Percentiles rank a stretch among this genome's conserved stretches.
phyloP scores from a whole-genome alignment of 2,113 vertebrate genomes.

The Lycaon pictus region DNA sequence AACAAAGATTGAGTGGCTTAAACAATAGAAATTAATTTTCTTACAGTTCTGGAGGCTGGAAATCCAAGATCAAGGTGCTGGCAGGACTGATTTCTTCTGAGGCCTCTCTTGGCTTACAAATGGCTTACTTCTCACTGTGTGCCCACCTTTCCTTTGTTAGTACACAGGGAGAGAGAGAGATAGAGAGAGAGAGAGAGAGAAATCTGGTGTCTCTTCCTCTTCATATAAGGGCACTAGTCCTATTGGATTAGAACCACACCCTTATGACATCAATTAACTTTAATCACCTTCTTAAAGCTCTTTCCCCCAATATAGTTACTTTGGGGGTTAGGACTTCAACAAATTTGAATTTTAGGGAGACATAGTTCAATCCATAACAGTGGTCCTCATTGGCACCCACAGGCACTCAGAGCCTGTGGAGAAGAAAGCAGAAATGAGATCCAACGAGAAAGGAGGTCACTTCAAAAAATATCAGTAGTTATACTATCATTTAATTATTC shows the following conservation, averaged over 20 bases:
- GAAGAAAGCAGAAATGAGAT: background rate
- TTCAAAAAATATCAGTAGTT: background rate
- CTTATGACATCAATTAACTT: background rate
- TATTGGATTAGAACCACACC: background rate
- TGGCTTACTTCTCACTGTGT: background rate
- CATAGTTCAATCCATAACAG: background rate
- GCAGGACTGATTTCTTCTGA: background rate
- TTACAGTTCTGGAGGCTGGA: background rate
- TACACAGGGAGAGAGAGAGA: fast-evolving
- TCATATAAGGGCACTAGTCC: background rate
- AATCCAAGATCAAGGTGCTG: background rate
- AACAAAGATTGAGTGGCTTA: background rate
- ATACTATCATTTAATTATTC: no score
- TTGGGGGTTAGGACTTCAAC: background rate
- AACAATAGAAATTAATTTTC: background rate
- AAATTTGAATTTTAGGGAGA: background rate
- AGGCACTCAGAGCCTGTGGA: background rate
- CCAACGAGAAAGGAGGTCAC: background rate
- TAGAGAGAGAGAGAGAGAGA: background rate
- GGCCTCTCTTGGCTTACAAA: background rate
- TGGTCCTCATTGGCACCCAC: background rate
- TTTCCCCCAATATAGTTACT: background rate
- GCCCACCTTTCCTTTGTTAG: background rate
- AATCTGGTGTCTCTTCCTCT: background rate
- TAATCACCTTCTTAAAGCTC: background rate